Conservation (phyloP, 2,888 invertebrate species). For the Linyphia triangularis region DNA sequence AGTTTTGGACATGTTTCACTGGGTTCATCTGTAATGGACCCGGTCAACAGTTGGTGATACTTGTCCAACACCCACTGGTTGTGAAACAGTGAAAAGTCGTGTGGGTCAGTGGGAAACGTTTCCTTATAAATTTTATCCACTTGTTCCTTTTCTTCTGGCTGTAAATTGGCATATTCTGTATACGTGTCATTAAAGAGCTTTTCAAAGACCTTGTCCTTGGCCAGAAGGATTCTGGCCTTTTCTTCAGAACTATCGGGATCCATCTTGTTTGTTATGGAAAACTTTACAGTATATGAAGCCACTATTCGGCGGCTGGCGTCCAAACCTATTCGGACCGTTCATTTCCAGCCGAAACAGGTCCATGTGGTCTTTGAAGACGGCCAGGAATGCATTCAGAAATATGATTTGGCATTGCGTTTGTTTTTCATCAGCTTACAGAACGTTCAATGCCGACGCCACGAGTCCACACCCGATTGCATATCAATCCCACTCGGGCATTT, state of each 20-base stretch:
- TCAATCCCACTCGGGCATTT: neutral
- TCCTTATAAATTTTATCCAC: neutral
- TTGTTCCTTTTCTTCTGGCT: neutral
- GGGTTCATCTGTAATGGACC: neutral
- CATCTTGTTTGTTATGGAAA: neutral
- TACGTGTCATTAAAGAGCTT: neutral
- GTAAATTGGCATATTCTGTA: neutral
- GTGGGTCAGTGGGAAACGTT: neutral
- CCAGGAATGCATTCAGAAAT: neutral
- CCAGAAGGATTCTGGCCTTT: neutral
- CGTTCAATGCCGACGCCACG: neutral
- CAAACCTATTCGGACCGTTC: neutral
- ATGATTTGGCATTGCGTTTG: neutral
- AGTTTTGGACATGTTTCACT: neutral
- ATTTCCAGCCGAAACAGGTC: neutral
- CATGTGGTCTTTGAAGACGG: constrained; percentile 25
- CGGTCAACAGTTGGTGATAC: neutral
- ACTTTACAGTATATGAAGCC: neutral
- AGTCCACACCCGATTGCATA: neutral
- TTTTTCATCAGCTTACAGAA: constrained; percentile 9
- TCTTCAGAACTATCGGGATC: too few species aligned
- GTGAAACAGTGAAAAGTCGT: neutral
- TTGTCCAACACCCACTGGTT: neutral
- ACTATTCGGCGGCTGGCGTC: neutral
- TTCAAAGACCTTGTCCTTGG: neutral